Percentiles rank a stretch among this genome's conserved stretches.
phyloP scores from a whole-genome alignment of 2,797 vertebrate species.

The Tokudaia muenninki region DNA sequence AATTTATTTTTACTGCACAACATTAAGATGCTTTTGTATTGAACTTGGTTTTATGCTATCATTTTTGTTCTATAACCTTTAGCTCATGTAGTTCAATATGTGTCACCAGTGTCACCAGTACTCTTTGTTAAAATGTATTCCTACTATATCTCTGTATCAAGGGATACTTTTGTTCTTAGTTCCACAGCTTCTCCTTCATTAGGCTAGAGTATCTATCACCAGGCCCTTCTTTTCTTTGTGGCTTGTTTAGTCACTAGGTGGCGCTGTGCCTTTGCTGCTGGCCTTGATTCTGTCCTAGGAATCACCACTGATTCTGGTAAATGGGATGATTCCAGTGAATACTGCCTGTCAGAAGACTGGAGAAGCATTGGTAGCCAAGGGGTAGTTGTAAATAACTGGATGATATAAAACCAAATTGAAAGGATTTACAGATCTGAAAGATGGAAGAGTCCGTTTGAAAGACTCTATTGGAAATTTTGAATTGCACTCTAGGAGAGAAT shows the following conservation, averaged over 20 bases:
- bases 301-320: slow-evolving; percentile 40
- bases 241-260: slow-evolving; percentile 49
- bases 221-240: background rate
- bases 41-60: background rate
- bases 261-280: slow-evolving; percentile 45
- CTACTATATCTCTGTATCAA: background rate
- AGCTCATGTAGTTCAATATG: background rate
- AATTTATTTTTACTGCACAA: background rate
- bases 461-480: slow-evolving; percentile 2
- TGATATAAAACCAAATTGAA: background rate
- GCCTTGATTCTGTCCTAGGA: background rate
- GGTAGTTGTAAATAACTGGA: background rate
- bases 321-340: slow-evolving; percentile 44
- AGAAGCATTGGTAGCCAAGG: background rate
- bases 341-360: background rate
- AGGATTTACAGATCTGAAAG: background rate
- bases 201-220: background rate
- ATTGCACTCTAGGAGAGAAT: background rate
- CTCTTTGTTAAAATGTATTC: background rate
- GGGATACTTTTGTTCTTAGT: background rate
- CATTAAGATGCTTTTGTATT: background rate
- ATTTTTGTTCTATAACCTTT: slow-evolving; percentile 13
- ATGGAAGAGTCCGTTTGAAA: background rate
- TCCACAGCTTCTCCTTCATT: background rate
- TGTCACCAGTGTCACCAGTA: background rate